Conservation (phyloP, 2,797 vertebrate genomes). For the Squalus acanthias region DNA sequence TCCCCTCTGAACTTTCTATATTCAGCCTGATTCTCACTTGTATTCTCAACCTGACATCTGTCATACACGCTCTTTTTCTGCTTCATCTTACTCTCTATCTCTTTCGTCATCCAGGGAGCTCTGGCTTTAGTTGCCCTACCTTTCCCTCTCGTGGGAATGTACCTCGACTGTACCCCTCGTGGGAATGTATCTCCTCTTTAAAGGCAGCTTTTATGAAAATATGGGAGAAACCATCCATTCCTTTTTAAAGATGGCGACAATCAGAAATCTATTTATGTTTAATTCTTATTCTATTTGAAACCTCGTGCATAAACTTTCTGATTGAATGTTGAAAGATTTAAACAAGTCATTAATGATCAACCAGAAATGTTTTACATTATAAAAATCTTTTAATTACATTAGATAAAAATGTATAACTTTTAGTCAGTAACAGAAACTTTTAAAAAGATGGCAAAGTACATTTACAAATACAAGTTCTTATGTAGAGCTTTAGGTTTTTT, state of each 20-base stretch:
- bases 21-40: too few relatives aligned
- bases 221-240: background rate
- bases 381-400: background rate
- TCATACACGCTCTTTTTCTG: too few relatives aligned
- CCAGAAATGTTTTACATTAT: background rate
- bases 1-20: too few relatives aligned
- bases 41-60: too few relatives aligned
- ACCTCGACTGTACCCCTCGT: too few relatives aligned
- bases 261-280: background rate
- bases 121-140: too few relatives aligned
- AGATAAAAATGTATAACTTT: constrained; percentile 18
- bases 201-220: too few relatives aligned
- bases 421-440: background rate
- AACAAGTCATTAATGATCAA: background rate
- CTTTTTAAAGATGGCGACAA: background rate
- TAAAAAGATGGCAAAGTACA: background rate
- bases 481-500: background rate
- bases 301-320: background rate
- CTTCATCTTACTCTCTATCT: too few relatives aligned
- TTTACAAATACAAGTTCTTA: background rate
- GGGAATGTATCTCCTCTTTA: too few relatives aligned
- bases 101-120: too few relatives aligned
- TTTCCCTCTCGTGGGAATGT: too few relatives aligned
- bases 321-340: background rate
- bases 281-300: background rate